phyloP scores from a whole-genome alignment of 2,888 invertebrate species.

The Tetropium fuscum region DNA sequence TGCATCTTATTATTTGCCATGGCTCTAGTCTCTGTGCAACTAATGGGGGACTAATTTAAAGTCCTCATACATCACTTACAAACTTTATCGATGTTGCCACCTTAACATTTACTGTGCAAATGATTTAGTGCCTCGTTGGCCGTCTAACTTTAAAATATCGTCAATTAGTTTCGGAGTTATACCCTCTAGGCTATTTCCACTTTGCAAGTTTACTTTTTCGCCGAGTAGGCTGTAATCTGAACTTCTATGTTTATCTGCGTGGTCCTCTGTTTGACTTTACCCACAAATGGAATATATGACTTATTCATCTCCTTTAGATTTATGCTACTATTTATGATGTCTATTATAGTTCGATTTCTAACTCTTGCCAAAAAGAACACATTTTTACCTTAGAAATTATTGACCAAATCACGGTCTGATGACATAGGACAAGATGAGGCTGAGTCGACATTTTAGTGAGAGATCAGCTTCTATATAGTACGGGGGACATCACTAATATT shows the following conservation, averaged over 20 bases:
- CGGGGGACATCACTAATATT: too few relatives aligned
- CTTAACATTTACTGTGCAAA: conserved; percentile 28
- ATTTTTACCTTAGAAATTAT: too few relatives aligned
- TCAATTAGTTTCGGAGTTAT: conserved; percentile 28
- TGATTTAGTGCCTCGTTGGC: conserved; percentile 24
- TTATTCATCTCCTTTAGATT: too few relatives aligned
- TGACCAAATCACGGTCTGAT: too few relatives aligned
- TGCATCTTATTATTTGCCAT: conserved; percentile 4
- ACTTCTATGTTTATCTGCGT: conserved; percentile 15
- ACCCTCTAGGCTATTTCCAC: conserved; percentile 20
- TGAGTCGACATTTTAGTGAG: too few relatives aligned
- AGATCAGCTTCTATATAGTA: too few relatives aligned
- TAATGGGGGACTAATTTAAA: conserved; percentile 57
- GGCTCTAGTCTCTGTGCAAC: conserved; percentile 6
- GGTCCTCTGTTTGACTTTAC: conserved; percentile 15
- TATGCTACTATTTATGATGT: too few relatives aligned
- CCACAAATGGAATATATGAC: too few relatives aligned
- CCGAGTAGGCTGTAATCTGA: conserved; percentile 9
- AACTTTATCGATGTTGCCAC: conserved; percentile 46
- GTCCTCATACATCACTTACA: conserved; percentile 59
- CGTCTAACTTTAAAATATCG: conserved; percentile 29
- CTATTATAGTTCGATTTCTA: too few relatives aligned
- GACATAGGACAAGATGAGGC: too few relatives aligned
- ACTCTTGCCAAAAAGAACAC: too few relatives aligned
- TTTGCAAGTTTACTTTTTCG: conserved; percentile 26